Evolutionary conservation across 2,888 invertebrate genomes (phyloP), one percentile per base, ranked within the genome.

Genomic region (Gymnosoma rotundatum): DNA sequence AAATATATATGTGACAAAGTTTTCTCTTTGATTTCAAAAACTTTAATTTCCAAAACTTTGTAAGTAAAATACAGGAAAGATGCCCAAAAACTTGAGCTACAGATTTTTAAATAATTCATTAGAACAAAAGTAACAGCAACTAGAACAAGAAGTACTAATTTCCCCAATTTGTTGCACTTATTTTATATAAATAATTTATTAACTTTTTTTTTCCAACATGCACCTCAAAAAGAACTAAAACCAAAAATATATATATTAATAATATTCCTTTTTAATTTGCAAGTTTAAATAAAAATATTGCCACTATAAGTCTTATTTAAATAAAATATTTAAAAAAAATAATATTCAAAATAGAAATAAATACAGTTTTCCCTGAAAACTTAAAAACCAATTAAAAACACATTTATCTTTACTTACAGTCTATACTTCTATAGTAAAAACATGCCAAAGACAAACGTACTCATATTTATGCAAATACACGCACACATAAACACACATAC

Each of bases 311-410:
- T 63, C 36, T 72, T 50, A 63, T 70, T 20, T 48, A 63, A 64
- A 58, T 50, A 64, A 64, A 70, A 73, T 32, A 32, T 14, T 63
- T 12, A 18, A 78, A 52, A 63, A 63, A 25, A 52, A 50, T 38
- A 64, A 32, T 54, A 50, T 14, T 66, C 10, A 45, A 45, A 58
- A 25, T 18, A 48, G 25, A 18, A 79, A 64, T 50, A 70, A 18
- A 52, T 7, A 42, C 4, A 63, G 38, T 74, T 78, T 78, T 74
- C 60, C 78, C 74, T 74, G 58, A 74, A 83, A 83, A 83, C 78
- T 83, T 83, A 70, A 75, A 83, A 83, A 83, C 83, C 83, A 83
- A 83, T 83, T 83, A 83, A 83, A 83, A 83, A 75, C 70, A 78
- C 83, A 83, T 83, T 79, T 79, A 83, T 83, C 83, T 83, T 79